phyloP scores from a whole-genome alignment of 1,140 invertebrate genomes.

The Scaptomyza pallida region DNA sequence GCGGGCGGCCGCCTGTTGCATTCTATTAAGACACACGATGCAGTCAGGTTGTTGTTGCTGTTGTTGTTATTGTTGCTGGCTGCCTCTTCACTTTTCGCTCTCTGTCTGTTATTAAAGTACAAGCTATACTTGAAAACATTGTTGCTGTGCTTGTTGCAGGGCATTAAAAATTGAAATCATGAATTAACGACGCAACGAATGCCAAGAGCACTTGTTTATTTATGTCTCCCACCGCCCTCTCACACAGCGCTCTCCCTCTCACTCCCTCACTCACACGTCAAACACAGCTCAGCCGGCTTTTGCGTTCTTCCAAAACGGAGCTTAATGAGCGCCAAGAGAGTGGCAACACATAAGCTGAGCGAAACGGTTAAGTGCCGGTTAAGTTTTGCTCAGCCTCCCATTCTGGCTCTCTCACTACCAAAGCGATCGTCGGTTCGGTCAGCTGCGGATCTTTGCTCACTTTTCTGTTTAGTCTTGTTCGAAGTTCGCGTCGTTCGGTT shows the following conservation, averaged over 20 bases:
- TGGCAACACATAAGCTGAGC: conserved; percentile 2
- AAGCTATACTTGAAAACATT: conserved; percentile 62
- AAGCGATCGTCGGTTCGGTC: conserved; percentile 3
- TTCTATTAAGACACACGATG: conserved; percentile 68
- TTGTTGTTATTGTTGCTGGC: conserved; percentile 23
- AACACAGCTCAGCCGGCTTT: conserved; percentile 53
- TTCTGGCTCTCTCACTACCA: neutral
- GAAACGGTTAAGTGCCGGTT: conserved; percentile 15
- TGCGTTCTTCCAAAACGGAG: conserved; percentile 41
- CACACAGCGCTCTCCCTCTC: neutral
- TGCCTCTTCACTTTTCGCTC: conserved; percentile 18
- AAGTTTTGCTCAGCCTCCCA: neutral
- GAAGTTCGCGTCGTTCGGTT: conserved; percentile 79
- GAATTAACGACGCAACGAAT: conserved; percentile 79
- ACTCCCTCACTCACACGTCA: neutral
- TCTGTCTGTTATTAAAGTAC: conserved; percentile 72
- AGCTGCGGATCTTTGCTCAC: conserved; percentile 25
- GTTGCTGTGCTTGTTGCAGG: conserved; percentile 62
- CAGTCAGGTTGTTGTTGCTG: conserved; percentile 52
- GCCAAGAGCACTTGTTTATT: conserved; percentile 82
- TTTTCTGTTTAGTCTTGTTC: conserved; percentile 67
- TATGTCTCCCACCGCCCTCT: conserved; percentile 46
- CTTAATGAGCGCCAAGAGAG: conserved; percentile 49
- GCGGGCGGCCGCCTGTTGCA: conserved; percentile 66
- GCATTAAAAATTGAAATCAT: conserved; percentile 82